Conservation (phyloP, 2,113 vertebrate species). For the Phrynosoma blainvillii region DNA sequence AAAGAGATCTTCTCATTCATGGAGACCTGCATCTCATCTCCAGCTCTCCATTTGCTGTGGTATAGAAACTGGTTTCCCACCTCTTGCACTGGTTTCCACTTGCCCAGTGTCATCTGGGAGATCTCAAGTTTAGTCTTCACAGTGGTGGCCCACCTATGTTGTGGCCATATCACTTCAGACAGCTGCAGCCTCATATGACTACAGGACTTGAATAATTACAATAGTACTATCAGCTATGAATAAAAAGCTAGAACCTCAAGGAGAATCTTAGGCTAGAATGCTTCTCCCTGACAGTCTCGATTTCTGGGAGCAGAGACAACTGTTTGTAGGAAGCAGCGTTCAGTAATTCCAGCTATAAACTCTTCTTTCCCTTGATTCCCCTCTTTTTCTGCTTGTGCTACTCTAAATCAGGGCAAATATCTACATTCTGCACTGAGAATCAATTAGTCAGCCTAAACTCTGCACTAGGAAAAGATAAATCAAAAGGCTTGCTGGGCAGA, state of each 20-base stretch:
- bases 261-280: no score
- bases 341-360: background rate
- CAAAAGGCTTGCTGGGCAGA: background rate
- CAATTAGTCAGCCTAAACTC: background rate
- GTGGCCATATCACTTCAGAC: no score
- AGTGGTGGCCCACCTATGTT: no score
- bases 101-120: background rate
- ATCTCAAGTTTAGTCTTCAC: no score
- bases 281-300: background rate
- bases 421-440: background rate
- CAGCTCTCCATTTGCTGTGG: no score
- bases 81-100: no score
- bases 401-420: background rate
- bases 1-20: no score
- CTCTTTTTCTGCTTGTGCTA: background rate
- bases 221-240: no score
- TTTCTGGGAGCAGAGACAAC: background rate
- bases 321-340: background rate
- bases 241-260: background rate
- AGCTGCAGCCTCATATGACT: no score
- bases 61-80: no score
- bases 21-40: no score
- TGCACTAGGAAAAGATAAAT: background rate
- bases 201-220: no score
- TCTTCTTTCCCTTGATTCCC: background rate